Base-by-base conservation (phyloP, 2,113 vertebrate genomes). In the Trichechus manatus region DNA sequence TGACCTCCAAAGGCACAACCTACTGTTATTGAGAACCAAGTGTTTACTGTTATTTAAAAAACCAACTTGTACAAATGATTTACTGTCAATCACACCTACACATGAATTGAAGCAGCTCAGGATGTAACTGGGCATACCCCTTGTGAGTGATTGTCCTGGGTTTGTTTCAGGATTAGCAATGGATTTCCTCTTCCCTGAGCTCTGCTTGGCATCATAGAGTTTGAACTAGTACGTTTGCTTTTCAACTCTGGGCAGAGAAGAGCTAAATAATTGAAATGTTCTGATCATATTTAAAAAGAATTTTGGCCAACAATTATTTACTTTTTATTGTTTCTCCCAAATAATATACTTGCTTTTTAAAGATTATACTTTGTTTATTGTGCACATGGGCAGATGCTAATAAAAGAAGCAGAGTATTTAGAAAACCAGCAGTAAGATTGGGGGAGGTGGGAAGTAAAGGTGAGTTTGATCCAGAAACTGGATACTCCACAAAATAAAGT, bases 231-330 rank as follows among this genome's bases (percentile, higher is more conserved):
- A 68, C 1, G 15, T 91, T 88, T 87, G 70, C 33, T 68, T 87
- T 79, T 72, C 66, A 59, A 85, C 72, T 4, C 3, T 81, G 59
- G 47, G 50, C 56, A 81, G 42, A 97, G 29, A 74, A 64, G 50
- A 25, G 31, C 20, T 70, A 84, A 96, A 27, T 82, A 27, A 82
- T 23, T 75, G 94, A 87, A 50, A 92, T 80, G 9, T 11, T 44
- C 8, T 66, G 39, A 66, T 27, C 9, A 50, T 74, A 50, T 86
- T 63, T 82, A 33, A 74, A 88, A 80, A 68, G 80, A 61, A 11
- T 80, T 93, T 95, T 56, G 31, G 31, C 44, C 50, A 83, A 61
- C 39, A 74, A 77, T 94, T 87, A 50, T 66, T 96, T 97, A 56
- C 42, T 47, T 92, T 70, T 27, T 94, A 31, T 14, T 93, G 42